Conservation (phyloP, 2,797 vertebrate species). For the Huso huso region DNA sequence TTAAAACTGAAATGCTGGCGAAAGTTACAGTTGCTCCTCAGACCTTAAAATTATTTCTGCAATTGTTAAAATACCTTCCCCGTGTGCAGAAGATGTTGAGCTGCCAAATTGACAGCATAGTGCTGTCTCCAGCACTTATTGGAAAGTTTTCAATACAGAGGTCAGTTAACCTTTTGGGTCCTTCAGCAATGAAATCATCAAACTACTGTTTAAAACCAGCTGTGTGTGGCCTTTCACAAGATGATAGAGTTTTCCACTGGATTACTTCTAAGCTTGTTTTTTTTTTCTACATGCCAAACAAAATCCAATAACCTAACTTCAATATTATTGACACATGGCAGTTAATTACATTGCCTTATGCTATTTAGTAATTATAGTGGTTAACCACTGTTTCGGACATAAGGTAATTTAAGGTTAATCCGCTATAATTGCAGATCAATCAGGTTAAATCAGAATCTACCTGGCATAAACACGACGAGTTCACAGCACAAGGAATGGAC, state of each 20-base stretch:
- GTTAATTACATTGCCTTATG: conserved; percentile 58
- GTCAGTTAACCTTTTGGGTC: conserved; percentile 16
- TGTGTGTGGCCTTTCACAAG: conserved; percentile 41
- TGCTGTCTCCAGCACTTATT: conserved; percentile 17
- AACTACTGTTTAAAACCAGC: conserved; percentile 21
- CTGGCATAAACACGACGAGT: conserved; percentile 42
- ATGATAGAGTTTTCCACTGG: conserved; percentile 39
- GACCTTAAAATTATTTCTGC: conserved; percentile 12
- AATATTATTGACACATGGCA: conserved; percentile 53
- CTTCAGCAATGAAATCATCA: conserved; percentile 14
- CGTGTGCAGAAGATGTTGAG: conserved; percentile 13
- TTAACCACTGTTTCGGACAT: conserved; percentile 69
- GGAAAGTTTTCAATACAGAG: conserved; percentile 15
- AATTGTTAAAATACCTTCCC: conserved; percentile 13
- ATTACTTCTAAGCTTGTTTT: conserved; percentile 38
- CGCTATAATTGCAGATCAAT: conserved; percentile 64
- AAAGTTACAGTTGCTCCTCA: too few species aligned
- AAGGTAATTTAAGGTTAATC: conserved; percentile 65
- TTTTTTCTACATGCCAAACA: conserved; percentile 45
- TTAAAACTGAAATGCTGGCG: too few species aligned
- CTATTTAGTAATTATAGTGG: conserved; percentile 53
- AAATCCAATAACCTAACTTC: conserved; percentile 56
- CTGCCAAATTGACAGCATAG: conserved; percentile 11
- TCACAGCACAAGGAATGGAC: conserved; percentile 30
- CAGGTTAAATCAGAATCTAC: conserved; percentile 52